Evolutionary conservation across 2,113 vertebrate genomes (phyloP).

Genomic region (Cisticola juncidis): DNA sequence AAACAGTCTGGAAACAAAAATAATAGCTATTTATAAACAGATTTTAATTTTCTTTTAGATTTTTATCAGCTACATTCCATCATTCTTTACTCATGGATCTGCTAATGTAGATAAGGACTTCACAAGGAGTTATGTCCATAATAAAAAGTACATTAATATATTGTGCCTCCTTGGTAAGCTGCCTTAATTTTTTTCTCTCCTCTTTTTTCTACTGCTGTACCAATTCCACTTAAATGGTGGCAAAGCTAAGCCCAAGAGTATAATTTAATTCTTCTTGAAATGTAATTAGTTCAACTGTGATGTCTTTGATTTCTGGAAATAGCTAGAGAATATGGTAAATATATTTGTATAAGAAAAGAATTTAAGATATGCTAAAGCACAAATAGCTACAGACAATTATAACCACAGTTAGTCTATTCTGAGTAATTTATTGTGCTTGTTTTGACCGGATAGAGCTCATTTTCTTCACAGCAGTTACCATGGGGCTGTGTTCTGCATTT

Average conservation of each 20-base stretch:
- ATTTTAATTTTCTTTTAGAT: constrained; percentile 13
- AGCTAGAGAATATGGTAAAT: neutral
- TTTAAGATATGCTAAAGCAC: neutral
- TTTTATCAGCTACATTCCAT: neutral
- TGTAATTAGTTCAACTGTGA: neutral
- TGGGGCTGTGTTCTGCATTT: neutral
- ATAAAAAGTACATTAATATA: neutral
- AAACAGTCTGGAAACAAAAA: constrained; percentile 17
- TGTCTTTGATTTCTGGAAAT: neutral
- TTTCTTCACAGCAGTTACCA: neutral
- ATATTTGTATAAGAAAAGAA: neutral
- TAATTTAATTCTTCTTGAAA: neutral
- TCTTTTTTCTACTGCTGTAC: neutral
- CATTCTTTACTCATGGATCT: neutral
- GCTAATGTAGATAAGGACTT: neutral
- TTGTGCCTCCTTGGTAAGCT: neutral
- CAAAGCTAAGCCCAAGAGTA: neutral
- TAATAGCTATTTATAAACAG: constrained; percentile 23
- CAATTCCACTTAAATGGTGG: neutral
- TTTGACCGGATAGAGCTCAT: neutral
- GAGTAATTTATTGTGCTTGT: neutral
- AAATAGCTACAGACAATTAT: neutral
- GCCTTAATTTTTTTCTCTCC: neutral
- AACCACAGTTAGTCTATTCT: neutral
- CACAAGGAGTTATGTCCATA: neutral